These are phyloP conservation scores for Prorops nasuta DNA, from an alignment of 1,140 invertebrate species.

Conservation along the genomic window DNA sequence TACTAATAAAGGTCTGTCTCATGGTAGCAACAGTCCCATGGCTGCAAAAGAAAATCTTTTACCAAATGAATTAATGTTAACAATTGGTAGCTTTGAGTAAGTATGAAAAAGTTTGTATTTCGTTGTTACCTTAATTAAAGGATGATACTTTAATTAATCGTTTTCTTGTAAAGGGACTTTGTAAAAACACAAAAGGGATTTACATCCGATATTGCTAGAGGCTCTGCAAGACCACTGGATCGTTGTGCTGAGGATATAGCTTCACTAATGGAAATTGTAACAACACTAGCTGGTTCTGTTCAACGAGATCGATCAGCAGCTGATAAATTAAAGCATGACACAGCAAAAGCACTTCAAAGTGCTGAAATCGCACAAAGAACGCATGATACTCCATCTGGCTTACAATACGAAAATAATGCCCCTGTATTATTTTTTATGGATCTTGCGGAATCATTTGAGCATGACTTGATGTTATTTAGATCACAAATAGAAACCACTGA, in stretches of 20 bases:
- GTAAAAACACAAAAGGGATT: constrained; percentile 81
- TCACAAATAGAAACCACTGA: constrained; percentile 74
- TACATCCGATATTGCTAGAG: constrained; percentile 77
- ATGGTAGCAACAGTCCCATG: constrained; percentile 60
- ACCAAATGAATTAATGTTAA: constrained; percentile 69
- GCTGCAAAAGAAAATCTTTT: constrained; percentile 69
- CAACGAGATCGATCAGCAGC: constrained; percentile 65
- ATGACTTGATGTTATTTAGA: constrained; percentile 67
- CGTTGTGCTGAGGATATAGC: constrained; percentile 65
- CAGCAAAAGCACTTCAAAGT: constrained; percentile 70
- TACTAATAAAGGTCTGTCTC: constrained; percentile 56
- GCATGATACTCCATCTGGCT: constrained; percentile 71
- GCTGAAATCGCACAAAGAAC: constrained; percentile 78
- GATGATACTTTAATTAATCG: constrained; percentile 35
- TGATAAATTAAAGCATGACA: constrained; percentile 72
- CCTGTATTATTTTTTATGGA: constrained; percentile 74
- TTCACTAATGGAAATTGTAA: constrained; percentile 66
- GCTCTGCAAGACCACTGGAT: constrained; percentile 67
- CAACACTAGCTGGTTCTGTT: constrained; percentile 62
- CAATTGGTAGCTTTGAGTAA: constrained; percentile 64
- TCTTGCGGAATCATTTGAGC: constrained; percentile 71
- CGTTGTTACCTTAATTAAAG: not conserved
- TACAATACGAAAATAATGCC: constrained; percentile 76
- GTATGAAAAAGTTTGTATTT: constrained; percentile 19
- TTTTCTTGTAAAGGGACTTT: constrained; percentile 67